Base-by-base conservation (phyloP, 2,888 invertebrate species). In the Nymphalis polychloros region DNA sequence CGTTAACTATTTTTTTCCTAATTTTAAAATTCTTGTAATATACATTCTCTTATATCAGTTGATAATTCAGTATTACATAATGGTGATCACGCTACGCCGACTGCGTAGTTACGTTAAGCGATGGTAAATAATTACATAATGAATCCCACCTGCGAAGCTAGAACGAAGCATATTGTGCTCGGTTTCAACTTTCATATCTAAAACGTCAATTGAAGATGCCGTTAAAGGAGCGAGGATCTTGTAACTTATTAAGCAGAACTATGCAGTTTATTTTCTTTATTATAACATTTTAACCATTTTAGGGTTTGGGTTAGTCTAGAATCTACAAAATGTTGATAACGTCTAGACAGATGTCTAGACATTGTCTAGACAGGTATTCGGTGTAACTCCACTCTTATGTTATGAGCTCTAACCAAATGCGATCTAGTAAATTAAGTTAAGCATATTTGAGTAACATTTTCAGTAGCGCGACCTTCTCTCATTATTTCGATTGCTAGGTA, bases 341-440 rank as follows among this genome's bases (percentile, higher is more conserved):
- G 92, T 91, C 91, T 92, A 90, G 92, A 90, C 91, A 78, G 75
- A 64, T 76, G 91, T 90, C 92, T 91, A 91, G 92, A 92, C 92
- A 63, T 27, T 68, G 92, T 92, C 92, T 92, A 92, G 92, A 92
- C 92, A 88, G 89, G 89, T 92, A 90, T 90, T 89, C 83, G 84
- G 86, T 86, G 79, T 83, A 84, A 85, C 84, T 83, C 79, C 82
- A 83, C 79, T 86, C 84, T 85, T 80, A 79, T 84, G 83, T 79
- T 80, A 89, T 85, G 84, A 86, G 85, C 79, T 83, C 78, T 78
- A 76, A 84, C 84, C 81, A 83, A 88, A 86, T 84, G 78, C 79
- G 79, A 79, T 81, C 76, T 75, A 76, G 78, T 80, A 73, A 60
- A 59, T 59, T 47, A 46, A 49, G 57, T 57, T 47, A 47, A 67